Conservation (phyloP, 2,113 vertebrate species). For the Benitochromis conjunctus region DNA sequence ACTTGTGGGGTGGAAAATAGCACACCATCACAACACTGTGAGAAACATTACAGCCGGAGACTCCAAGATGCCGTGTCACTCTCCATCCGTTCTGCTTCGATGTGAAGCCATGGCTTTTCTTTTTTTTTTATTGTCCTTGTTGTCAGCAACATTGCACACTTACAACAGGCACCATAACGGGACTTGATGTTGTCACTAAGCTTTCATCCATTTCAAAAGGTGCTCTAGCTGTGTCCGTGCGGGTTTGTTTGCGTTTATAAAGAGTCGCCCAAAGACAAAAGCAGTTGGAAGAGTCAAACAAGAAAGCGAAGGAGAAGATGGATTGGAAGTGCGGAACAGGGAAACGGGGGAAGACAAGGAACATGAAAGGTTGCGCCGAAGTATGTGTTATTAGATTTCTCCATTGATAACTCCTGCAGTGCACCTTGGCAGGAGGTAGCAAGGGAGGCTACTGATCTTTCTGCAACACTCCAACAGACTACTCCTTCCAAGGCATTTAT, state of each 20-base stretch:
- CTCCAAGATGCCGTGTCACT: conserved; percentile 24
- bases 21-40: conserved; percentile 32
- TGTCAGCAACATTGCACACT: conserved; percentile 23
- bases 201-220: conserved; percentile 27
- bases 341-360: not conserved
- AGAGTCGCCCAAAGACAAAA: not conserved
- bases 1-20: conserved; percentile 64
- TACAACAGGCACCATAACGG: conserved; percentile 21
- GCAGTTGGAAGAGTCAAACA: not conserved
- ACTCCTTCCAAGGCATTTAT: conserved; percentile 21
- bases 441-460: conserved; percentile 24
- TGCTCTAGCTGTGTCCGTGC: not conserved
- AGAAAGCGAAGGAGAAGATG: not conserved
- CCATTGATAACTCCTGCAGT: conserved; percentile 18
- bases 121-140: conserved; percentile 28
- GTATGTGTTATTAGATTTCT: conserved; percentile 10
- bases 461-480: not conserved
- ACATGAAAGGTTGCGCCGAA: conserved; percentile 1
- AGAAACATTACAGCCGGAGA: conserved; percentile 45
- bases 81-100: conserved; percentile 36
- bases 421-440: conserved; percentile 33
- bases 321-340: not conserved
- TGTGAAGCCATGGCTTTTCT: conserved; percentile 24
- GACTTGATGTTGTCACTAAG: conserved; percentile 27
- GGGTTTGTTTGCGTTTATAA: not conserved